Base-by-base conservation (phyloP, 2,888 invertebrate species). In the Eristalis pertinax region DNA sequence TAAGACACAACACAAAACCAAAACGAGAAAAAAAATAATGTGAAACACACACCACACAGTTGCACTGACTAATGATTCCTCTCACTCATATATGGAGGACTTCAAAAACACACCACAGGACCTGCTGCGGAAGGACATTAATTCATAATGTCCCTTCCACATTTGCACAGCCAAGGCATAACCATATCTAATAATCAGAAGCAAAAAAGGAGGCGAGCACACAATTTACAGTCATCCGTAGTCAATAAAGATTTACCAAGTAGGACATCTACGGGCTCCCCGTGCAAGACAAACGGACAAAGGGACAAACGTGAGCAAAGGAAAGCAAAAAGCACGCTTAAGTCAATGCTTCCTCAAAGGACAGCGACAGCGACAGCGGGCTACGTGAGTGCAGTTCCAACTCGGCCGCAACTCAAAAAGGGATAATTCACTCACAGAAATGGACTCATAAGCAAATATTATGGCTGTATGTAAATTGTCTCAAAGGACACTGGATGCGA, bases 171-270 rank as follows among this genome's bases (percentile, higher is more conserved):
- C 24, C 68, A 77, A 67, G 56, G 72, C 75, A 87, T 83, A 87
- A 83, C 83, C 86, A 72, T 83, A 87, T 83, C 78, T 83, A 78
- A 86, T 79, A 75, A 79, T 83, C 78, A 75, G 56, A 56, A 32
- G 69, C 41, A 62, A 69, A 50, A 64, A 24, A 69, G 38, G 73
- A 77, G 65, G 78, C 79, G 62, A 69, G 68, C 76, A 75, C 73
- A 84, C 79, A 58, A 87, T 84, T 87, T 83, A 87, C 84, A 64
- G 68, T 68, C 84, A 80, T 87, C 84, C 73, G 87, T 79, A 87
- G 87, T 87, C 84, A 87, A 87, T 87, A 87, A 87, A 87, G 79
- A 83, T 79, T 67, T 75, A 70, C 82, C 65, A 73, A 69, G 78
- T 65, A 74, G 69, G 65, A 75, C 81, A 79, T 64, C 29, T n/a